Evolutionary conservation across 2,888 invertebrate species (phyloP).

Genomic region (Xestia rhomboidea): DNA sequence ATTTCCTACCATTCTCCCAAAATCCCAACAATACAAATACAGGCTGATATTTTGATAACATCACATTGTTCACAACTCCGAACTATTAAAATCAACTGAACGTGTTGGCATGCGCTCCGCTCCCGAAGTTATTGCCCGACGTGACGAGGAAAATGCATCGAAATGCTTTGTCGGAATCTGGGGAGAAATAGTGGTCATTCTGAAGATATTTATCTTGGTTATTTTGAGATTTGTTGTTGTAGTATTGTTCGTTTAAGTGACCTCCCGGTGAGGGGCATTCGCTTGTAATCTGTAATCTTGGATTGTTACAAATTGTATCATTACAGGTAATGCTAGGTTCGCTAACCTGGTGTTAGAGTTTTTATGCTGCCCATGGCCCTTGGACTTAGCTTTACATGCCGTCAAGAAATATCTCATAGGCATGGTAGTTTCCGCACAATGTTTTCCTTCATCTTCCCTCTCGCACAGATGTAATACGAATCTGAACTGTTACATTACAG

Average conservation of each 20-base stretch:
- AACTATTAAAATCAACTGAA: conserved; percentile 15
- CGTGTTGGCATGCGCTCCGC: neutral
- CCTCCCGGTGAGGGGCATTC: neutral
- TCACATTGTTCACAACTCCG: neutral
- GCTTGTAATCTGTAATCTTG: too few species aligned
- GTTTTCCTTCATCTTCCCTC: too few species aligned
- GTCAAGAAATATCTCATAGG: too few species aligned
- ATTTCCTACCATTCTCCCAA: too few species aligned
- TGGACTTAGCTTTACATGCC: too few species aligned
- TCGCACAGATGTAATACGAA: too few species aligned
- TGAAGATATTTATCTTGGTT: neutral
- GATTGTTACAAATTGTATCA: too few species aligned
- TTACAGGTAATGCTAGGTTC: too few species aligned
- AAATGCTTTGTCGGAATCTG: conserved; percentile 18
- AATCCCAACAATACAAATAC: neutral
- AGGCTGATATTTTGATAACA: neutral
- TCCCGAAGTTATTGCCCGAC: conserved; percentile 14
- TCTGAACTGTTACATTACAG: too few species aligned
- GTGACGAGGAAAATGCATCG: conserved; percentile 24
- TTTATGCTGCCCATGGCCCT: too few species aligned
- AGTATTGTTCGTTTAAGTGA: neutral
- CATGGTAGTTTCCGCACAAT: too few species aligned
- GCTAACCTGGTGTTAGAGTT: too few species aligned
- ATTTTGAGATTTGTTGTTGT: neutral
- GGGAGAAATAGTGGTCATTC: neutral